These are phyloP conservation scores for Plutella xylostella DNA, from an alignment of 2,888 invertebrate species.

Conservation along the genomic window DNA sequence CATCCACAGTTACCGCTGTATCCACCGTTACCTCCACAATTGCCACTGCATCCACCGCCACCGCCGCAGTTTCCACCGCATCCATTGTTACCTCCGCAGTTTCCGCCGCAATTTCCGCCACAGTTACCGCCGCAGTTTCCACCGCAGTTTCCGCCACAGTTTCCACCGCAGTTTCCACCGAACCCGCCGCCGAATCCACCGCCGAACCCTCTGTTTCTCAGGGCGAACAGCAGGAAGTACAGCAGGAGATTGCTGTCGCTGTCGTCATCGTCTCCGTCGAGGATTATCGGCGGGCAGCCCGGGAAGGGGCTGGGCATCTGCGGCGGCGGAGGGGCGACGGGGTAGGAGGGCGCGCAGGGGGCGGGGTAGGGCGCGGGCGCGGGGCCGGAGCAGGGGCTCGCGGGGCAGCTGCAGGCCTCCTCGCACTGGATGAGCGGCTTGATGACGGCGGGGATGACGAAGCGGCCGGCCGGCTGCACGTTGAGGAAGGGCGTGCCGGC, in stretches of 20 bases:
- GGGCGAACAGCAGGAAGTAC: slow-evolving; percentile 35
- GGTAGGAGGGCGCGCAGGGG: slow-evolving; percentile 8
- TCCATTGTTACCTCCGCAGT: slow-evolving; percentile 4
- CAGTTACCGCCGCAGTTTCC: slow-evolving; percentile 5
- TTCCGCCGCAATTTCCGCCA: background rate
- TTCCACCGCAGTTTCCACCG: slow-evolving; percentile 19
- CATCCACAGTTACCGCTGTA: background rate
- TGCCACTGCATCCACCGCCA: slow-evolving; percentile 16
- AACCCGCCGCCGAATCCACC: slow-evolving; percentile 11
- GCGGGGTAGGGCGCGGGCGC: slow-evolving; percentile 14
- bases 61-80: slow-evolving; percentile 16
- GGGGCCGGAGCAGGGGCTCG: slow-evolving; percentile 14
- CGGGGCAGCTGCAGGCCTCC: slow-evolving; percentile 3
- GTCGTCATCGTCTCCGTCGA: slow-evolving; percentile 27
- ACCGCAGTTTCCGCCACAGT: slow-evolving; percentile 9
- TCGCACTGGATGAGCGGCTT: slow-evolving; percentile 27
- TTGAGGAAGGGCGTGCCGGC: background rate
- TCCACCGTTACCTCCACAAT: slow-evolving; percentile 6
- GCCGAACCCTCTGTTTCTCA: slow-evolving; percentile 23
- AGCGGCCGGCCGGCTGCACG: slow-evolving; percentile 22
- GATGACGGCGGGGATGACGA: slow-evolving; percentile 37
- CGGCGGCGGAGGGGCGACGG: slow-evolving; percentile 16
- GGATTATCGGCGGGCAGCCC: slow-evolving; percentile 24
- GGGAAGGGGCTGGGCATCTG: background rate
- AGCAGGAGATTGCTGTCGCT: slow-evolving; percentile 27